phyloP scores from a whole-genome alignment of 2,113 vertebrate species.

The Sorex araneus region DNA sequence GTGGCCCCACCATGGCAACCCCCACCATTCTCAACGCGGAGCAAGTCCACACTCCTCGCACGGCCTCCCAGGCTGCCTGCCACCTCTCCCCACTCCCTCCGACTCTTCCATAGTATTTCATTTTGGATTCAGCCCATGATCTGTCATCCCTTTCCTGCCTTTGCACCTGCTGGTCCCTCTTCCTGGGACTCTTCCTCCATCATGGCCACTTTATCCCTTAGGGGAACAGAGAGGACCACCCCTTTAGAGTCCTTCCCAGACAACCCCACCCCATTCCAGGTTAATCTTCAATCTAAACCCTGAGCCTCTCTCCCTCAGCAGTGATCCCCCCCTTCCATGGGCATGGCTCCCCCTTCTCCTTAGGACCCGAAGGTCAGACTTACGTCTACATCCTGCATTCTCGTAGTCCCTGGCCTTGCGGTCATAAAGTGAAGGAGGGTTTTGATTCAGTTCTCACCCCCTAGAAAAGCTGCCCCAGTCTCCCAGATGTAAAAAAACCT shows the following conservation, averaged over 20 bases:
- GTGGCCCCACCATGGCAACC: neutral
- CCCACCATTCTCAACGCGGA: neutral
- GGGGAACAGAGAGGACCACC: neutral
- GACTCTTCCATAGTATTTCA: neutral
- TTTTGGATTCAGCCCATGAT: neutral
- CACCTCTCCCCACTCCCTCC: neutral
- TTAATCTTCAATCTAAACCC: neutral
- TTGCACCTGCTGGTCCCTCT: neutral
- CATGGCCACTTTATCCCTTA: neutral
- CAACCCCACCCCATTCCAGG: no score
- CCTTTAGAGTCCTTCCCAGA: neutral
- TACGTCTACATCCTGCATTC: neutral
- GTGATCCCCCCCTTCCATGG: accelerated
- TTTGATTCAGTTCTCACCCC: constrained; percentile 30
- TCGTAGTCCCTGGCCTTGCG: neutral
- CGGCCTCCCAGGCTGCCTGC: no score
- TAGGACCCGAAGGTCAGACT: neutral
- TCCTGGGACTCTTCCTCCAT: neutral
- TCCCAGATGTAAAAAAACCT: constrained; percentile 50
- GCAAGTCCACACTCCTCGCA: no score
- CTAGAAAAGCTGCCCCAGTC: neutral
- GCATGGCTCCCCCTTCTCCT: neutral
- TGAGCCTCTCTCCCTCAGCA: neutral
- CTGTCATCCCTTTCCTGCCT: neutral
- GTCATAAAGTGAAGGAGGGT: neutral